Evolutionary conservation across 1,140 invertebrate species (phyloP), one percentile per base, ranked within the genome.

Genomic region (Drosophila kanapiae): DNA sequence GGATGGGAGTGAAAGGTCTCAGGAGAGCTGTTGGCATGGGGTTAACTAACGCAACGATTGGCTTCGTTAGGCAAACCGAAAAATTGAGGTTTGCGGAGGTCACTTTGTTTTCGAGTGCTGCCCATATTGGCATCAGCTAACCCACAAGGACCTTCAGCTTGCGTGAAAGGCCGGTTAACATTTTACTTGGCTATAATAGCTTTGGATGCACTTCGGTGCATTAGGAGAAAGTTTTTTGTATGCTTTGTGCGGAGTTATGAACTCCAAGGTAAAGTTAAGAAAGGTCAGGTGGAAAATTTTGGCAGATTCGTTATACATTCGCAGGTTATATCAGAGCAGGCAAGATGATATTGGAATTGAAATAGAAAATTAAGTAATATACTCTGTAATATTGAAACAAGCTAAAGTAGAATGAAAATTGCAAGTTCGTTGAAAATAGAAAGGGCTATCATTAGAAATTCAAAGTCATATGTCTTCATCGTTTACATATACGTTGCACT

Each of bases 41-140:
- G 61, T 75, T 76, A 76, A 76, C 74, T 76, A 76, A 58, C 67
- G 60, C 49, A 78, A 37, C 74, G 40, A 80, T 75, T 83, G 75
- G 80, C 69, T 82, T 81, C 78, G 78, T 81, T 81, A 71, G 78
- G 53, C 33, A 47, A 76, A 76, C 72, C 78, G 57, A 65, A 80
- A 83, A 69, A 79, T 59, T 58, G 47, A 62, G 56, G 76, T 76
- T 60, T 64, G 37, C 60, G 49, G 54, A 57, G 80, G 56, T 62
- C 76, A 47, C 45, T 45, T 59, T 75, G 69, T 56, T 74, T 62
- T 59, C 45, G 23, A 58, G 42, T 68, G 37, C 14, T 35, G 53
- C 67, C 69, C 69, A 72, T 49, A 72, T 59, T 71, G 67, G 53
- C 42, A 48, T 27, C 68, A 40, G 9, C 69, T 38, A 35, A 31